Base-by-base conservation (phyloP, 2,888 invertebrate species). In the Pimpla rufipes region DNA sequence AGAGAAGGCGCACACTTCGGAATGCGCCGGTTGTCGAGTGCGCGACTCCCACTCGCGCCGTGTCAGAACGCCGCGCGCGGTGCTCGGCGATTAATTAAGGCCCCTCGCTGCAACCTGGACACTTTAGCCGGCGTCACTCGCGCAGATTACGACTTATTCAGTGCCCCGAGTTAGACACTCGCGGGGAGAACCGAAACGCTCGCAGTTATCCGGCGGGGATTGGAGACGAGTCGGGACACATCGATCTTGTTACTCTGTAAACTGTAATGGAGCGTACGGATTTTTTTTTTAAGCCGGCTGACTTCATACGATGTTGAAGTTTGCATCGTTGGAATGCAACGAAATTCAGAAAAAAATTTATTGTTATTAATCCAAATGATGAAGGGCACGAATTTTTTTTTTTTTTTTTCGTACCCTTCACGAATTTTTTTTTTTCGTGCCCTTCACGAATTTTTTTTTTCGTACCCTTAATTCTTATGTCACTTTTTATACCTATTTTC, bases 21-120 rank as follows among this genome's bases (percentile, higher is more conserved):
- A 79, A 83, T 79, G 83, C 50, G 70, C 55, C 21, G 79, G 55
- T 68, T 66, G 71, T 47, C 59, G 37, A 35, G 23, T 50, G 6
- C 66, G 37, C 57, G 66, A 57, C 73, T 79, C 76, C 73, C 67
- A 57, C 66, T 77, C 77, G 77, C 80, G 79, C n/a, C 76, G 77
- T 77, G 80, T 80, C 73, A 62, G 67, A 71, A 77, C 73, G 68
- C 68, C 68, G 76, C 79, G 57, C 55, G 47, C 52, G 67, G n/a
- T n/a, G 52, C 73, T 83, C 77, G 80, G 79, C 83, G 79, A 83
- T 83, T 79, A 83, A 83, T 83, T 83, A 83, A 83, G 73, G 76
- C 75, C 71, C 67, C 82, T 75, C 47, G 75, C 23, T 57, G 57
- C 59, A 70, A 37, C 47, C 16, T 45, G 71, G 23, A 76, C 79